A percentile compares a stretch with the other conserved stretches of the same genome.
phyloP scores from a whole-genome alignment of 2,888 invertebrate genomes.

The Nemoura dubitans region DNA sequence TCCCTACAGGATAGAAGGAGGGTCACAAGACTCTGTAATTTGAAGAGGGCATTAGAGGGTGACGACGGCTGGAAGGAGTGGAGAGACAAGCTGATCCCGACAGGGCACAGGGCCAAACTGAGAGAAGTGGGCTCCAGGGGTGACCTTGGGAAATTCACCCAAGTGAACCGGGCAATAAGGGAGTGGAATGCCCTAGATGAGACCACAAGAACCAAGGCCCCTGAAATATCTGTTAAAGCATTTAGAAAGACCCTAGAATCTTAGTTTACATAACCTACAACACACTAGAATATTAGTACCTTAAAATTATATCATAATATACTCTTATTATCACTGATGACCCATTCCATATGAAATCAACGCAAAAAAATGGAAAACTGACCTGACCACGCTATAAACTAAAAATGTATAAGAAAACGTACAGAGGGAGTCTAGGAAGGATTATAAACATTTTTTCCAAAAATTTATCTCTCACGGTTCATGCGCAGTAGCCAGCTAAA shows the following conservation, averaged over 20 bases:
- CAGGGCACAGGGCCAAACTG: not conserved
- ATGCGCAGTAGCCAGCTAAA: too few relatives aligned
- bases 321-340: too few relatives aligned
- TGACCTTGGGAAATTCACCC: not conserved
- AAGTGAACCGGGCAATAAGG: not conserved
- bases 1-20: not conserved
- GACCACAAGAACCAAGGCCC: not conserved
- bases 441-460: too few relatives aligned
- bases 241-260: not conserved
- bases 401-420: too few relatives aligned
- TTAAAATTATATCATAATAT: too few relatives aligned
- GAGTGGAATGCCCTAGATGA: not conserved
- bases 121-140: not conserved
- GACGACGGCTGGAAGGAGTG: constrained; percentile 1
- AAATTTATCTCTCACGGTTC: too few relatives aligned
- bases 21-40: not conserved
- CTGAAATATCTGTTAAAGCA: not conserved
- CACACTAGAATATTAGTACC: too few relatives aligned
- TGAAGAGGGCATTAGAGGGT: not conserved
- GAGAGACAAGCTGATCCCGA: not conserved
- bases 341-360: too few relatives aligned
- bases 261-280: not conserved
- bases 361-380: too few relatives aligned
- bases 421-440: too few relatives aligned
- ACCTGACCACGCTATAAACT: too few relatives aligned